Evolutionary conservation across 2,797 vertebrate species (phyloP).

Genomic region (Podargus strigoides): DNA sequence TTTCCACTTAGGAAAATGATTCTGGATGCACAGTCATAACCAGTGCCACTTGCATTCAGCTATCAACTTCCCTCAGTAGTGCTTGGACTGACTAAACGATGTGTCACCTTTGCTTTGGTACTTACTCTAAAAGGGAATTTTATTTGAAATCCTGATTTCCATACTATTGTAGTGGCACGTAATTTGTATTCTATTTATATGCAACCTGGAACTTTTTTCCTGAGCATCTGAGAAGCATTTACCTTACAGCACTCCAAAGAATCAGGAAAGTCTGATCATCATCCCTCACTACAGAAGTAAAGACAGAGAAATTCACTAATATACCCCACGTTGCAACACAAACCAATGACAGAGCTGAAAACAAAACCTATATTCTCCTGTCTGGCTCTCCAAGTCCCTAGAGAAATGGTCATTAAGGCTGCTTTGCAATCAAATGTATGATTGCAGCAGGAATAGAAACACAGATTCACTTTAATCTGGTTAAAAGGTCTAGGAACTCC

Average conservation of each 20-base stretch:
- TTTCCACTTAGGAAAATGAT: not conserved
- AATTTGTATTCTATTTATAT: not conserved
- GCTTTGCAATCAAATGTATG: not conserved
- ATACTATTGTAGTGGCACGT: not conserved
- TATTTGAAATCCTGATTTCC: not conserved
- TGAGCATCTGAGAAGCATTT: not conserved
- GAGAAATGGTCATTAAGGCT: not conserved
- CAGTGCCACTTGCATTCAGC: not conserved
- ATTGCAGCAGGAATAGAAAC: not conserved
- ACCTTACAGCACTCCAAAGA: not conserved
- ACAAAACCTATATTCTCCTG: not conserved
- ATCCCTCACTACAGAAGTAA: too few relatives aligned
- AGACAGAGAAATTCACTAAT: not conserved
- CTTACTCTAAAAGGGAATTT: not conserved
- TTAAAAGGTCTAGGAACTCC: not conserved
- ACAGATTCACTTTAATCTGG: not conserved
- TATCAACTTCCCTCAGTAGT: not conserved
- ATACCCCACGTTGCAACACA: not conserved
- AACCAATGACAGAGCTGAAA: not conserved
- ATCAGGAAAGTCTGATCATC: not conserved
- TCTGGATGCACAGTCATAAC: not conserved
- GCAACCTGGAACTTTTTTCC: not conserved
- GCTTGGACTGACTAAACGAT: not conserved
- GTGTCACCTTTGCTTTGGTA: not conserved
- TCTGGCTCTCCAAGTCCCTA: not conserved